Percentiles rank a stretch among this genome's conserved stretches.
These are phyloP conservation scores for Percopsis transmontana DNA, from an alignment of 2,113 vertebrate species.

Conservation along the genomic window DNA sequence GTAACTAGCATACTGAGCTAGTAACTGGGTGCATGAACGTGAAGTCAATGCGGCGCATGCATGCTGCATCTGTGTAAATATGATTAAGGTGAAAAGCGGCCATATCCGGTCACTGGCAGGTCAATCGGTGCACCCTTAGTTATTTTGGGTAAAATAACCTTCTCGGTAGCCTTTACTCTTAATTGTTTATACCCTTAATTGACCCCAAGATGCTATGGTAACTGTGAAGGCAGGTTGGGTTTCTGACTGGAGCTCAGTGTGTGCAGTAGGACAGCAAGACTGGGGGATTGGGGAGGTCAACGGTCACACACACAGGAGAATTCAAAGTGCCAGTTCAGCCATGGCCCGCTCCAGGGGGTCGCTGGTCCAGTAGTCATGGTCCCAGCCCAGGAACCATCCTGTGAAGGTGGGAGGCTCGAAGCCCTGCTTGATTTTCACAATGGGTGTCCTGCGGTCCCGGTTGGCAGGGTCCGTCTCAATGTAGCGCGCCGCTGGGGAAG, in stretches of 20 bases:
- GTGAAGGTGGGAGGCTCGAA: conserved; percentile 93
- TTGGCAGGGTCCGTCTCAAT: conserved; percentile 90
- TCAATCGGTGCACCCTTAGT: no score
- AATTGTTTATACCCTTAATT: no score
- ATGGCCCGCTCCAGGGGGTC: conserved; percentile 89
- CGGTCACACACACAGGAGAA: conserved; percentile 36
- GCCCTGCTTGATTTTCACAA: conserved; percentile 87
- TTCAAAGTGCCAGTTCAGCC: conserved; percentile 87
- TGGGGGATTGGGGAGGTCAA: conserved; percentile 1
- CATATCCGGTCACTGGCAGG: no score
- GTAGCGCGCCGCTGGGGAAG: conserved; percentile 85
- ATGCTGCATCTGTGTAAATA: no score
- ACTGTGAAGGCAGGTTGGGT: conserved; percentile 10
- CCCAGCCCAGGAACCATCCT: conserved; percentile 98
- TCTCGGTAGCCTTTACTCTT: no score
- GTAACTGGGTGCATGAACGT: no score
- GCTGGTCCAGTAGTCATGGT: conserved; percentile 88
- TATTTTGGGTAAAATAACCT: no score
- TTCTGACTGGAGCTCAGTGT: conserved; percentile 35
- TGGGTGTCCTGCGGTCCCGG: conserved; percentile 85
- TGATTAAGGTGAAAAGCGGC: no score
- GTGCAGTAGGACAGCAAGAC: conserved; percentile 32
- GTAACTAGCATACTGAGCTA: no score
- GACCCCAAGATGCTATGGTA: background rate
- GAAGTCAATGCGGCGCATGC: no score